Conservation (phyloP, 2,113 vertebrate genomes). For the Ancistrus triradiatus region DNA sequence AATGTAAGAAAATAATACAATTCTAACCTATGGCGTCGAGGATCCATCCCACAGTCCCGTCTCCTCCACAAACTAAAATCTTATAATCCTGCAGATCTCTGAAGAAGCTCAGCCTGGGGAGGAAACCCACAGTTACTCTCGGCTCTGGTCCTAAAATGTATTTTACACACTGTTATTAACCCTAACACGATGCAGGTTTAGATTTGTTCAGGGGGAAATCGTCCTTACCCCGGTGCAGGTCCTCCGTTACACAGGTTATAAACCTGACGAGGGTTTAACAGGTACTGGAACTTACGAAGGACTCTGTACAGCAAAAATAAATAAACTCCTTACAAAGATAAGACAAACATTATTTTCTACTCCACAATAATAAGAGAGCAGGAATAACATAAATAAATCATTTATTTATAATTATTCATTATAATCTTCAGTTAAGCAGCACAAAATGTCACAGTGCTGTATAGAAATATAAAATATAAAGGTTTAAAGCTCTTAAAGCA, state of each 20-base stretch:
- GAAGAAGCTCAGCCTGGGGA: slow-evolving; percentile 80
- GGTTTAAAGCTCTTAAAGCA: too few relatives aligned
- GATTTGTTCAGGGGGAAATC: too few relatives aligned
- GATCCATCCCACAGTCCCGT: slow-evolving; percentile 91
- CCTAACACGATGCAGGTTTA: neutral
- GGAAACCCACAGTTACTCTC: neutral
- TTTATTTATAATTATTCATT: too few relatives aligned
- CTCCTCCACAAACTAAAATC: slow-evolving; percentile 86
- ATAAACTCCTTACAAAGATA: neutral
- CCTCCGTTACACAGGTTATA: slow-evolving; percentile 83
- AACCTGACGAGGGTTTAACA: slow-evolving; percentile 87
- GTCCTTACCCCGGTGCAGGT: slow-evolving; percentile 74
- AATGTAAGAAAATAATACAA: neutral
- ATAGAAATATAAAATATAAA: too few relatives aligned
- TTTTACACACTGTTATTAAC: neutral
- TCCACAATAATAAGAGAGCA: too few relatives aligned
- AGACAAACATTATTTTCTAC: neutral
- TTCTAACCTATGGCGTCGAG: slow-evolving; percentile 82
- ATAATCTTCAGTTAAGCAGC: too few relatives aligned
- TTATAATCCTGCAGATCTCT: slow-evolving; percentile 74
- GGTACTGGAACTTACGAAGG: slow-evolving; percentile 84
- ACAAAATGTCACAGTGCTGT: too few relatives aligned
- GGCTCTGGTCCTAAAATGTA: neutral
- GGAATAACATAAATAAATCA: too few relatives aligned
- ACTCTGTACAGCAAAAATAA: slow-evolving; percentile 65